Percentiles rank a stretch among this genome's conserved stretches.
Evolutionary conservation across 2,113 vertebrate genomes (phyloP).

Genomic region (Pelusios castaneus): DNA sequence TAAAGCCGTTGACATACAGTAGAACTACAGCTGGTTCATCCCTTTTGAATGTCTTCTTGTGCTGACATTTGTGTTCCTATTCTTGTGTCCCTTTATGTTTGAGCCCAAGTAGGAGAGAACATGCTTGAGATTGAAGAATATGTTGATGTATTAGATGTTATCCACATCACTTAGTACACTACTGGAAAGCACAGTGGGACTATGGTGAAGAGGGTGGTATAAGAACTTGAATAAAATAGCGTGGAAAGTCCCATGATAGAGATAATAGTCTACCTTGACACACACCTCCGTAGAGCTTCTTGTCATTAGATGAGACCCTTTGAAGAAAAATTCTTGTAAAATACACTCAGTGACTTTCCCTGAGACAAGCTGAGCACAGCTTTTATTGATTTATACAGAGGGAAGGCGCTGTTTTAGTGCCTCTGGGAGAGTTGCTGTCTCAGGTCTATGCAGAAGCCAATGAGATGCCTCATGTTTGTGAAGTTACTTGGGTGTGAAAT

Average conservation of each 20-base stretch:
- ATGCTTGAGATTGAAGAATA: not conserved
- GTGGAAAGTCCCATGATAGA: not conserved
- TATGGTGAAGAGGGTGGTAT: not conserved
- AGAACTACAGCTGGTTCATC: accelerated
- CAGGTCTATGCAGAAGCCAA: constrained; percentile 11
- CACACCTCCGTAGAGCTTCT: not conserved
- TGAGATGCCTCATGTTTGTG: constrained; percentile 10
- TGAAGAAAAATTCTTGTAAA: not conserved
- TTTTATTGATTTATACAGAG: accelerated
- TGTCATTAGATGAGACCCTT: not conserved
- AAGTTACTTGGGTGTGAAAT: constrained; percentile 37
- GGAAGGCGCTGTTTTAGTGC: not conserved
- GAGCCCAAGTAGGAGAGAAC: not conserved
- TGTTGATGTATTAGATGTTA: accelerated
- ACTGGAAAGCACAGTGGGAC: not conserved
- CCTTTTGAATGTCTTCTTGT: not conserved
- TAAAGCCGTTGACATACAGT: not conserved
- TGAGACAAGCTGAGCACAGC: not conserved
- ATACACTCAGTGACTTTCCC: not conserved
- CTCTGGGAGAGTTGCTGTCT: not conserved
- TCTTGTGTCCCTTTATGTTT: accelerated
- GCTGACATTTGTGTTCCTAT: not conserved
- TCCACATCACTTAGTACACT: not conserved
- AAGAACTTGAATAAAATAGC: accelerated
- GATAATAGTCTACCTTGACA: not conserved